These are phyloP conservation scores for Cassiopea andromeda DNA, from an alignment of 30 jellyfish, hydroid and myxozoan species.

Conservation along the genomic window DNA sequence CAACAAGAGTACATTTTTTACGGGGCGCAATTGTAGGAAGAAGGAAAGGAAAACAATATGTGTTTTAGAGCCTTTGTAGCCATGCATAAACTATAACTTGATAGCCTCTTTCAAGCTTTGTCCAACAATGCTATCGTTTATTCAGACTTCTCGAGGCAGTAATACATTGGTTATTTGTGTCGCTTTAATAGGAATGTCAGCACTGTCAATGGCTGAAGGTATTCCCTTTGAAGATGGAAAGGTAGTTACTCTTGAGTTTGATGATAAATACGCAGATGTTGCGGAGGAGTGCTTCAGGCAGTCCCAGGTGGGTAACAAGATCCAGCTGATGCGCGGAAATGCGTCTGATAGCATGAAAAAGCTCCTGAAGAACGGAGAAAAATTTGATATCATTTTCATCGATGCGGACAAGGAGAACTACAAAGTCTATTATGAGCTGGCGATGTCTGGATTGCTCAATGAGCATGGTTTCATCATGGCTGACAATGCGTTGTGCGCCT, in stretches of 20 bases:
- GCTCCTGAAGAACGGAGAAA: conserved; percentile 41
- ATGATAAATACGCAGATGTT: conserved; percentile 56
- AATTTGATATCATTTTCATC: conserved; percentile 55
- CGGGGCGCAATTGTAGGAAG: too few relatives aligned
- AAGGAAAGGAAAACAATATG: too few relatives aligned
- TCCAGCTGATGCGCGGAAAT: conserved; percentile 43
- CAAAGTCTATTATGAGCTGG: conserved; percentile 48
- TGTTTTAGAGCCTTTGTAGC: too few relatives aligned
- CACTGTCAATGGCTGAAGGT: conserved; percentile 74
- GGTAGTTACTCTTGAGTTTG: conserved; percentile 59
- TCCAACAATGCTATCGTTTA: too few relatives aligned
- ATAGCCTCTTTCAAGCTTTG: too few relatives aligned
- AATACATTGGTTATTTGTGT: not conserved
- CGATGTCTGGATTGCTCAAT: conserved; percentile 61
- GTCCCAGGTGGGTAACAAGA: conserved; percentile 48
- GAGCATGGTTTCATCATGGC: conserved; percentile 69
- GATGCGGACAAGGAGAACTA: conserved; percentile 75
- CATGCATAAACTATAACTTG: too few relatives aligned
- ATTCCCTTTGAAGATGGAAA: conserved; percentile 57
- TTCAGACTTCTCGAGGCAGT: too few relatives aligned
- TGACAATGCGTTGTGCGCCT: conserved; percentile 63
- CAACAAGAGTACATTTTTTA: too few relatives aligned
- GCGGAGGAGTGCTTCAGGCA: conserved; percentile 46
- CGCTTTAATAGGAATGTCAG: conserved; percentile 54
- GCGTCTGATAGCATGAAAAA: conserved; percentile 59